Conservation (phyloP, 2,888 invertebrate species). For the Eurytoma adleriae region DNA sequence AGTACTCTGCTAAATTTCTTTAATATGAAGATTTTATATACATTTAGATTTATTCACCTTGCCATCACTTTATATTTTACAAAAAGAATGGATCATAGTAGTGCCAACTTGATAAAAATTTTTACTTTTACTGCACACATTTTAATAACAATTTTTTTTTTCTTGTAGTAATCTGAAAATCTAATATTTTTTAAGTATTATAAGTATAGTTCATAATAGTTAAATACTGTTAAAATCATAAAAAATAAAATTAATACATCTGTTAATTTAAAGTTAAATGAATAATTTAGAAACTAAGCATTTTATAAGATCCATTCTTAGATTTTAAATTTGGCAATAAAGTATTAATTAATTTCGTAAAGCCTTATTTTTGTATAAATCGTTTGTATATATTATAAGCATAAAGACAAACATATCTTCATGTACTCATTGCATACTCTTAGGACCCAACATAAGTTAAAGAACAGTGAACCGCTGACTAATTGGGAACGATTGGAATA, state of each 20-base stretch:
- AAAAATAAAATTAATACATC: not conserved
- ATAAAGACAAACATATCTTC: conserved; percentile 64
- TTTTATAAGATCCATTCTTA: conserved; percentile 47
- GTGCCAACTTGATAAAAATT: not conserved
- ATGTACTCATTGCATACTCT: conserved; percentile 54
- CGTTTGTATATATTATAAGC: conserved; percentile 60
- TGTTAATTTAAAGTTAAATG: not conserved
- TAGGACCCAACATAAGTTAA: conserved; percentile 57
- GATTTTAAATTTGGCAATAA: conserved; percentile 50
- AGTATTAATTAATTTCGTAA: conserved; percentile 62
- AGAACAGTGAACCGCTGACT: conserved; percentile 40
- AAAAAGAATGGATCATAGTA: conserved; percentile 20
- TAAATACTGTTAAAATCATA: not conserved
- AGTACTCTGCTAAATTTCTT: conserved; percentile 59
- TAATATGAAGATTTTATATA: conserved; percentile 62
- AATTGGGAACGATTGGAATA: conserved; percentile 36
- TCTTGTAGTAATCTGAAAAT: not conserved
- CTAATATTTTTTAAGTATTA: not conserved
- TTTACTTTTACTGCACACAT: not conserved
- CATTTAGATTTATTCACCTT: conserved; percentile 62
- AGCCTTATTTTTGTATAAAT: conserved; percentile 62
- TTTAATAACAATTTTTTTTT: not conserved
- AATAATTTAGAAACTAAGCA: conserved; percentile 7
- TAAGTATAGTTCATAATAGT: not conserved
- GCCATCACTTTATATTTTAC: conserved; percentile 59